Conservation (phyloP, 2,113 vertebrate species). For the Indri indri region DNA sequence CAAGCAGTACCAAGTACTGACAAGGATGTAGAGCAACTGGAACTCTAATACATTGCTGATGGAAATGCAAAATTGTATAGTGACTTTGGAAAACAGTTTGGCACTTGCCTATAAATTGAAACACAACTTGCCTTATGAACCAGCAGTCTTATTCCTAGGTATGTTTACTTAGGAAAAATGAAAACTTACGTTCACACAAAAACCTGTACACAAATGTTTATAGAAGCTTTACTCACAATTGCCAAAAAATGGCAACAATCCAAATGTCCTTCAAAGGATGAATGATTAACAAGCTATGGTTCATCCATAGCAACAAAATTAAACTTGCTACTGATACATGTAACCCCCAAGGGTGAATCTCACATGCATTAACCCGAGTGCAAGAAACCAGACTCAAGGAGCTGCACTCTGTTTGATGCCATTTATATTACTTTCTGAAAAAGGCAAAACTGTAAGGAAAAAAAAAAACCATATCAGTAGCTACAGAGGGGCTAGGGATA, state of each 20-base stretch:
- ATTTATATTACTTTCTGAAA: neutral
- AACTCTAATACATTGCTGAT: neutral
- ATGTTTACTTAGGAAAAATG: slow-evolving; percentile 2
- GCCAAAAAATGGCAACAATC: neutral
- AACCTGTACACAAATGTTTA: neutral
- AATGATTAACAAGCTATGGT: neutral
- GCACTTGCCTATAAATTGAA: neutral
- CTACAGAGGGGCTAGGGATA: neutral
- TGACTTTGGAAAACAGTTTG: neutral
- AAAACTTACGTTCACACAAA: neutral
- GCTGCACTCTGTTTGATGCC: neutral
- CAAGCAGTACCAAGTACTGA: neutral
- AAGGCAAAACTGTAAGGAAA: neutral
- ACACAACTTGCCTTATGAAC: neutral
- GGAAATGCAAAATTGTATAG: neutral
- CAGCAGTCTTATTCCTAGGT: neutral
- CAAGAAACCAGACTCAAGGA: neutral
- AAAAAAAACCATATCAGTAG: neutral
- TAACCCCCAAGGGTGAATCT: neutral
- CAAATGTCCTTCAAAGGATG: neutral
- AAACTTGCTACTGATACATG: neutral
- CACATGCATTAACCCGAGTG: neutral
- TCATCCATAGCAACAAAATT: neutral
- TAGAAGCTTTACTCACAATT: neutral
- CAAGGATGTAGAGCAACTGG: neutral